Percentiles rank a stretch among this genome's conserved stretches.
These are phyloP conservation scores for Labeo catla DNA, from an alignment of 2,113 vertebrate species.

Conservation along the genomic window DNA sequence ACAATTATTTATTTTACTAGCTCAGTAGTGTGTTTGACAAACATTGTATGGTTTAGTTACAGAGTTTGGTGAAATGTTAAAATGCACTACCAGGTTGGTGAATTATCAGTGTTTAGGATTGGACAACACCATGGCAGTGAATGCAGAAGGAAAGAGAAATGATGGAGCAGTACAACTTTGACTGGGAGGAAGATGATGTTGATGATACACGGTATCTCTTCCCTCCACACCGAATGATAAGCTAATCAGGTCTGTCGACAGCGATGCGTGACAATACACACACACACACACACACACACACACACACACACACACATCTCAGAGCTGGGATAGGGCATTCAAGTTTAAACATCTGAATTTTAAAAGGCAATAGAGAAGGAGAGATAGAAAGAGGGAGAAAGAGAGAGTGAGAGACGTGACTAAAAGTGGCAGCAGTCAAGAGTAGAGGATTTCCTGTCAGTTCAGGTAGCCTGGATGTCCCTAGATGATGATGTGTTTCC, in stretches of 20 bases:
- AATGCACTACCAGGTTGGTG: neutral
- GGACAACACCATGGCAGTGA: neutral
- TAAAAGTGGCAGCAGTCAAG: conserved; percentile 67
- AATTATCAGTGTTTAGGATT: conserved; percentile 2
- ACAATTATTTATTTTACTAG: neutral
- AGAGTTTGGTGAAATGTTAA: neutral
- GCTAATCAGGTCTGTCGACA: conserved; percentile 78
- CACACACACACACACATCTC: conserved; percentile 54
- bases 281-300: conserved; percentile 9
- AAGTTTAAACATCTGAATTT: conserved; percentile 33
- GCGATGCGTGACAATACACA: conserved; percentile 72
- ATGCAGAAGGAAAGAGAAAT: conserved; percentile 13
- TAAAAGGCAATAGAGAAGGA: conserved; percentile 47
- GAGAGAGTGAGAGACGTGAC: conserved; percentile 50
- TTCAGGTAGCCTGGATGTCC: conserved; percentile 74
- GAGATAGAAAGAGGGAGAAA: conserved; percentile 18
- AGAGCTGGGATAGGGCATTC: conserved; percentile 72
- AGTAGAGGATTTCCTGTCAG: conserved; percentile 76
- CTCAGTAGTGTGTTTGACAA: neutral
- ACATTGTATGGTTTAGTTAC: neutral
- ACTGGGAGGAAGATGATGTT: conserved; percentile 47
- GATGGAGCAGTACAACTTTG: conserved; percentile 65
- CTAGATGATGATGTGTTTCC: conserved; percentile 62
- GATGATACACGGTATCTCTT: conserved; percentile 73
- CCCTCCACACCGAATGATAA: conserved; percentile 73